Conservation (phyloP, 2,113 vertebrate genomes). For the Xyliphius kryptos region DNA sequence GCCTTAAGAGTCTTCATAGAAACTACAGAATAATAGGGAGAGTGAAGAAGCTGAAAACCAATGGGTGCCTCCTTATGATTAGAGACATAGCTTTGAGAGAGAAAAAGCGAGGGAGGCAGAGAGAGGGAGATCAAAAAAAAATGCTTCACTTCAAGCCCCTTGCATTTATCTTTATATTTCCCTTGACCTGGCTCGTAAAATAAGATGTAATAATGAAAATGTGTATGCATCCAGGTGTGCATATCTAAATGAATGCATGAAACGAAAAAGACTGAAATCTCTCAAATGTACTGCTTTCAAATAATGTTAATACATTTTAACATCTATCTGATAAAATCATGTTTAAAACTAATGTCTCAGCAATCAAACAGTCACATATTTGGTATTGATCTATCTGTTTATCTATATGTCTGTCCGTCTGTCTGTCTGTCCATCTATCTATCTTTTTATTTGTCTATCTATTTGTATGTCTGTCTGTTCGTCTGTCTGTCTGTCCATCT, state of each 20-base stretch:
- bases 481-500: no score
- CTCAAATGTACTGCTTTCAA: background rate
- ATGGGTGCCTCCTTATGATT: conserved; percentile 32
- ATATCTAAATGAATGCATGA: conserved; percentile 31
- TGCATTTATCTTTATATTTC: conserved; percentile 43
- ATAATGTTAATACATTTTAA: no score
- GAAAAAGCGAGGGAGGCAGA: background rate
- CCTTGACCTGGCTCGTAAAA: conserved; percentile 37
- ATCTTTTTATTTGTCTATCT: no score
- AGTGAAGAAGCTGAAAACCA: conserved; percentile 30
- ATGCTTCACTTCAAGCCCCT: conserved; percentile 39
- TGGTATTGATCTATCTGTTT: no score
- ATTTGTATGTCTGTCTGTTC: no score
- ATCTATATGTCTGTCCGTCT: no score
- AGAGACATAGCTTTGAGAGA: conserved; percentile 41
- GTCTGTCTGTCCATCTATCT: no score
- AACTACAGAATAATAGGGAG: conserved; percentile 40
- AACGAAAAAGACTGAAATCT: conserved; percentile 1
- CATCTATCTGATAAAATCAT: no score
- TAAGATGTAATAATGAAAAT: conserved; percentile 34
- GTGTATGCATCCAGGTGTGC: conserved; percentile 39
- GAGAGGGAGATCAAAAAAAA: conserved; percentile 37
- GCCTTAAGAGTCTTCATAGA: conserved; percentile 44
- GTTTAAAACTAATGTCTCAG: no score
- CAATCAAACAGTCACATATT: no score